These are phyloP conservation scores for Acleris cristana DNA, from an alignment of 2,888 invertebrate species.

Conservation along the genomic window DNA sequence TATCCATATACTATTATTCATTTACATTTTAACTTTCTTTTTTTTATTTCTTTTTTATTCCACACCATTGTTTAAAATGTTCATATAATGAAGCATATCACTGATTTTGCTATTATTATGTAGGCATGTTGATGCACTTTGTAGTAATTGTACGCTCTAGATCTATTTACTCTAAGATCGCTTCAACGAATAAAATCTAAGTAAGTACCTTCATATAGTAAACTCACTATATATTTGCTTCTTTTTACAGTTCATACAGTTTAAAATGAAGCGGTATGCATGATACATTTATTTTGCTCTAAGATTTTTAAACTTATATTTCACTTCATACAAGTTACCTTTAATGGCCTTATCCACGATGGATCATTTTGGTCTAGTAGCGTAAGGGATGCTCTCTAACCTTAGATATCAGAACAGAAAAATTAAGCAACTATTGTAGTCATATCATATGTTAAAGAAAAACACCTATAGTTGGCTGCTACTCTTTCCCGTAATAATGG, in stretches of 20 bases:
- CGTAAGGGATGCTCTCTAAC: no score
- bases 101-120: conserved; percentile 60
- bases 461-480: no score
- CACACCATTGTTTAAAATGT: conserved; percentile 57
- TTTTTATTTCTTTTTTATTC: conserved; percentile 68
- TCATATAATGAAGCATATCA: conserved; percentile 58
- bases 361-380: no score
- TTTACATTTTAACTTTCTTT: conserved; percentile 61
- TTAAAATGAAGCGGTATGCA: conserved; percentile 76
- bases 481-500: no score
- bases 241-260: conserved; percentile 71
- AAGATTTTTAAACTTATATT: not conserved
- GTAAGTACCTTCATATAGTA: conserved; percentile 4
- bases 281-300: conserved; percentile 46
- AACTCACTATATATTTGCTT: conserved; percentile 44
- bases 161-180: conserved; percentile 42
- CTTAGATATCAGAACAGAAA: no score
- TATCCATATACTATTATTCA: conserved; percentile 78
- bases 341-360: no score
- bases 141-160: conserved; percentile 60
- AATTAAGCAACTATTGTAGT: no score
- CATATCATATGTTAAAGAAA: no score
- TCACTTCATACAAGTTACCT: no score
- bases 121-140: conserved; percentile 75
- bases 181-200: conserved; percentile 16